These are phyloP conservation scores for Copsychus sechellarum DNA, from an alignment of 2,113 vertebrate species.

Conservation along the genomic window DNA sequence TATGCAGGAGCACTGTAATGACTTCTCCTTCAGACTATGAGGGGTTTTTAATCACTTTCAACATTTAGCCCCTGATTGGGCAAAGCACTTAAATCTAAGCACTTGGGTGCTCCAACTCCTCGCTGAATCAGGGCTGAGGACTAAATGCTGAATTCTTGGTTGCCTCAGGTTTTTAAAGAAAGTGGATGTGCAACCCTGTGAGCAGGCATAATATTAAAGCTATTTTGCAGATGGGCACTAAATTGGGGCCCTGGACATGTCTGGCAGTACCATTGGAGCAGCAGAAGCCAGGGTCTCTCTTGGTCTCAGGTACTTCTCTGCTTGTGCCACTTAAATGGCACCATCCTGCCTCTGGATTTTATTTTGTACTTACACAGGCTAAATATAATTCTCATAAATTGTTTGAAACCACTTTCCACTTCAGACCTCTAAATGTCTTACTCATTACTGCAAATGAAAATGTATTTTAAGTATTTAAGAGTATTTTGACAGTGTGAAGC, in stretches of 20 bases:
- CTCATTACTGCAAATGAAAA: neutral
- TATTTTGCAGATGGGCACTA: neutral
- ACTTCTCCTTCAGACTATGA: constrained; percentile 40
- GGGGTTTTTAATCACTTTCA: constrained; percentile 38
- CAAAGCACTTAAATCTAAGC: constrained; percentile 9
- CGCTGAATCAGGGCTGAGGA: neutral
- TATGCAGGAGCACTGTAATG: constrained; percentile 42
- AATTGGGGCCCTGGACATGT: neutral
- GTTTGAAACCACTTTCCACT: neutral
- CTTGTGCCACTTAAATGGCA: neutral
- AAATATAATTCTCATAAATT: neutral
- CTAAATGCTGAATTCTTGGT: neutral
- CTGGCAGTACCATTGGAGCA: neutral
- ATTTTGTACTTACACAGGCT: neutral
- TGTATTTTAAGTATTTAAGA: neutral
- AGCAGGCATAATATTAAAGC: neutral
- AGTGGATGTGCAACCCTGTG: neutral
- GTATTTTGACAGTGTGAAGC: neutral
- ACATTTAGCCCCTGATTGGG: constrained; percentile 34
- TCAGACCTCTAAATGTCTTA: constrained; percentile 3
- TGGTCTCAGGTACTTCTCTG: neutral
- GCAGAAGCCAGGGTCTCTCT: neutral
- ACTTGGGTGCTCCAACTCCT: neutral
- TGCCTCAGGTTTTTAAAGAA: neutral
- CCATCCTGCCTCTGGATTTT: neutral